Percentiles rank a stretch among this genome's conserved stretches.
These are phyloP conservation scores for Leptobrachium ailaonicum DNA, from an alignment of 2,113 vertebrate species.

Conservation along the genomic window DNA sequence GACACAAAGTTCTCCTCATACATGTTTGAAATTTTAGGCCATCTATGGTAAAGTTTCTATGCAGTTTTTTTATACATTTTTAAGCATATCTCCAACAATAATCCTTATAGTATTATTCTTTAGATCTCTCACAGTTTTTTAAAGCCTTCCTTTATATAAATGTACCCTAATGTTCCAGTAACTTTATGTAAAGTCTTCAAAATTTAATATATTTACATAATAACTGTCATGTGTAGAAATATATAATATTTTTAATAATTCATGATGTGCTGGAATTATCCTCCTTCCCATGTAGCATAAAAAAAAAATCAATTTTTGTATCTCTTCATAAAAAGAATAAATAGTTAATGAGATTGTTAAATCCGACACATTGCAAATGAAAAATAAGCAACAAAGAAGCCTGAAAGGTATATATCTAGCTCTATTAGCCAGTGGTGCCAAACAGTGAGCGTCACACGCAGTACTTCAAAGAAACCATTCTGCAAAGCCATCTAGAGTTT, in stretches of 20 bases:
- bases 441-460: neutral
- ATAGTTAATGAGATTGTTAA: conserved; percentile 12
- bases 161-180: no score
- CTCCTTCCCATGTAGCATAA: neutral
- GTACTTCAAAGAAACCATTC: neutral
- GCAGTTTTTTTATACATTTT: no score
- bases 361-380: conserved; percentile 6
- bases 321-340: conserved; percentile 12
- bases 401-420: neutral
- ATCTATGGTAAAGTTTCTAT: no score
- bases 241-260: neutral
- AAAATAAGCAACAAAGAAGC: conserved; percentile 2
- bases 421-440: neutral
- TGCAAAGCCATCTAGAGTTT: neutral
- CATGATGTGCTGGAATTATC: neutral
- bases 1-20: no score
- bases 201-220: no score
- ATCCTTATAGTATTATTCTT: no score
- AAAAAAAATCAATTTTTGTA: neutral
- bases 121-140: no score
- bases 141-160: no score
- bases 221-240: no score
- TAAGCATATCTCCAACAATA: no score
- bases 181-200: no score
- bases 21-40: no score